Base-by-base conservation (phyloP, 2,888 invertebrate genomes). In the Caenorhabditis sulstoni region DNA sequence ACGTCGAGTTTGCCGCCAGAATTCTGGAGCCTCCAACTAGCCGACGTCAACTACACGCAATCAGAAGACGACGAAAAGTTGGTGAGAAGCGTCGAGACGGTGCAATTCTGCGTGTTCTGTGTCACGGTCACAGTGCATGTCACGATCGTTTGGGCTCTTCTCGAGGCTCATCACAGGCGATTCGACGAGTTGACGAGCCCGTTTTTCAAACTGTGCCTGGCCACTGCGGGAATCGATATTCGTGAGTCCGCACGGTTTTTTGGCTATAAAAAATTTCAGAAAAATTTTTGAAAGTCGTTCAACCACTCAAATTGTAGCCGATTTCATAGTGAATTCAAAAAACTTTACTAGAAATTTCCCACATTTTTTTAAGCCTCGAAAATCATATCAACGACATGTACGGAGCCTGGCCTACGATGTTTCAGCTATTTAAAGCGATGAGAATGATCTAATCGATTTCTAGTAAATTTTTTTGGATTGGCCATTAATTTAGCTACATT, bases 161-260 rank as follows among this genome's bases (percentile, higher is more conserved):
- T 70, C 2, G 76, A 76, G 22, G 68, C 68, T 8, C 76, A 76
- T 64, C 8, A 22, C 49, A 50, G 53, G n/a, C 57, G 59, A 45
- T 58, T 62, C n/a, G 64, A 76, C 23, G 62, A 76, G 16, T 23
- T 76, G 18, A 68, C 49, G 14, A 70, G 64, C 20, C 68, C 76
- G 8, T 76, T 76, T 59, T 76, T 64, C 39, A 76, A 76, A 22
- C 64, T 76, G 29, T 76, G 68, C 39, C 39, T 76, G 3, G 62
- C 76, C 11, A 68, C 76, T 1, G 62, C 76, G n/a, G 68, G 68
- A 9, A 50, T 76, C 23, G 76, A 76, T 68, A 65, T 76, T 50
- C 68, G 75, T 68, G 20, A 64, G 67, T 57, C 62, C 53, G 5
- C 3, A 7, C 3, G 16, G 47, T 20, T 22, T 44, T 37, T 18